A percentile compares a stretch with the other conserved stretches of the same genome.
These are phyloP conservation scores for Corvus hawaiiensis DNA, from an alignment of 2,113 vertebrate species.

Conservation along the genomic window DNA sequence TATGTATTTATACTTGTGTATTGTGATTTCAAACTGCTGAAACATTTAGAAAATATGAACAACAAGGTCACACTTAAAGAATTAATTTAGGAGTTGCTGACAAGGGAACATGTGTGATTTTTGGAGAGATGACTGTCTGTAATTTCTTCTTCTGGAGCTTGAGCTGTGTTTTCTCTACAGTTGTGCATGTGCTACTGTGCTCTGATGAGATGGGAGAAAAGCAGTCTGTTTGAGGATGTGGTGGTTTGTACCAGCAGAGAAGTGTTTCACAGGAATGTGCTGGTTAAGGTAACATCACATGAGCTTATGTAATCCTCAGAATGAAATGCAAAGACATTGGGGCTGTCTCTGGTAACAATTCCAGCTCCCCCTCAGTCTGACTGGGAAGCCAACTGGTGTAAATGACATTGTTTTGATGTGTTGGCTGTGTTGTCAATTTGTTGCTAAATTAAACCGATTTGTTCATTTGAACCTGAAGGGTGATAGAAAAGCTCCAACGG, in stretches of 20 bases:
- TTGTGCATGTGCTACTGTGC: not conserved
- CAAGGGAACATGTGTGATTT: not conserved
- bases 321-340: fast-evolving
- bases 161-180: not conserved
- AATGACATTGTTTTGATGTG: not conserved
- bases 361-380: not conserved
- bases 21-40: not conserved
- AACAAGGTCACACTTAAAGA: not conserved
- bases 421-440: not conserved
- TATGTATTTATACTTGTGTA: not conserved
- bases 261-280: not conserved
- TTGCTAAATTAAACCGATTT: not conserved
- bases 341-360: not conserved
- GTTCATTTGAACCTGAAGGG: not conserved
- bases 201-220: not conserved
- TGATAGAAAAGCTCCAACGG: not conserved
- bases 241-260: not conserved
- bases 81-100: not conserved
- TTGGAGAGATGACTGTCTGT: not conserved
- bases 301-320: not conserved
- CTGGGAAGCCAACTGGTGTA: not conserved
- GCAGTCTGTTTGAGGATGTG: not conserved
- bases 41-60: not conserved
- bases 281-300: not conserved
- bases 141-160: not conserved